A percentile compares a stretch with the other conserved stretches of the same genome.
phyloP scores from a whole-genome alignment of 2,888 invertebrate genomes.

The Mesopsocus fuscifrons region DNA sequence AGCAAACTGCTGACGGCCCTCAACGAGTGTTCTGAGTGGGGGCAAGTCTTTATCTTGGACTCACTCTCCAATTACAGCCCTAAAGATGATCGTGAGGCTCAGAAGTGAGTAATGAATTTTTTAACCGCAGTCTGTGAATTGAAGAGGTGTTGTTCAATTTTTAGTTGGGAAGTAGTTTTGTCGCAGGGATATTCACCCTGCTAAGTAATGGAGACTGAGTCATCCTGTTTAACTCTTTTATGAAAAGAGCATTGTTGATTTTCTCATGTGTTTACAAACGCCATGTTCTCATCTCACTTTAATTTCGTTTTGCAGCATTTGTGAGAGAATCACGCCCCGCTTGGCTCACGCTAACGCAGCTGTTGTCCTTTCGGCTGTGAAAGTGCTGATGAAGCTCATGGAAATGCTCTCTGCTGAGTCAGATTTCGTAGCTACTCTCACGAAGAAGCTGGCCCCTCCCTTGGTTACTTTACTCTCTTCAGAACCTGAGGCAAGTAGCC shows the following conservation, averaged over 20 bases:
- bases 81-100: constrained; percentile 92
- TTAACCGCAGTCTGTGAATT: neutral
- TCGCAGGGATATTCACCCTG: too few species aligned
- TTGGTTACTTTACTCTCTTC: constrained; percentile 92
- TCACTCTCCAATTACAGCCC: constrained; percentile 94
- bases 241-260: too few species aligned
- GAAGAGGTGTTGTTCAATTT: constrained; percentile 4
- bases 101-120: constrained; percentile 32
- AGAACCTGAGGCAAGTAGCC: constrained; percentile 96
- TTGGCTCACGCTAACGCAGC: constrained; percentile 98
- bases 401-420: constrained; percentile 88
- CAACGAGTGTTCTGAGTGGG: constrained; percentile 99
- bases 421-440: constrained; percentile 83
- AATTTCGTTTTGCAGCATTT: constrained; percentile 46
- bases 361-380: constrained; percentile 94
- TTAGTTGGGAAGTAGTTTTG: too few species aligned
- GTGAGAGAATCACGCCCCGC: constrained; percentile 91
- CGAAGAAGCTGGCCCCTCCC: constrained; percentile 97
- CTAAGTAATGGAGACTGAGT: too few species aligned
- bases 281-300: too few species aligned
- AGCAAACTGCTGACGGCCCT: constrained; percentile 95
- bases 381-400: constrained; percentile 95
- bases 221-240: too few species aligned
- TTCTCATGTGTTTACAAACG: too few species aligned
- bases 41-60: constrained; percentile 95